Percentiles rank a stretch among this genome's conserved stretches.
phyloP scores from a whole-genome alignment of 2,888 invertebrate species.

The Metacarcinus magister region DNA sequence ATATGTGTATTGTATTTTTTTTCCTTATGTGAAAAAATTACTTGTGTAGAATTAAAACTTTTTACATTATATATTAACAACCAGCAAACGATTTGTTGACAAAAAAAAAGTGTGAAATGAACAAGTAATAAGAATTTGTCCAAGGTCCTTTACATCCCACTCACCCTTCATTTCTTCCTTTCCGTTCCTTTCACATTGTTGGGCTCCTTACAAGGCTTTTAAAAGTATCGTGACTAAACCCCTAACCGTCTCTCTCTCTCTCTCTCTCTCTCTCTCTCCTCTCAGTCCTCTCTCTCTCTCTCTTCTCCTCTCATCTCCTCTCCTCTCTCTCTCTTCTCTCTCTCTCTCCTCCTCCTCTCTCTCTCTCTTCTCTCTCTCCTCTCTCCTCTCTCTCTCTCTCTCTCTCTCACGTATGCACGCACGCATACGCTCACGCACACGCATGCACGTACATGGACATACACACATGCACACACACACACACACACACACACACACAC shows the following conservation, averaged over 20 bases:
- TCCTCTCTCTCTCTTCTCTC: constrained; percentile 12
- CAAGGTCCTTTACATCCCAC: no score
- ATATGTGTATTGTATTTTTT: not conserved
- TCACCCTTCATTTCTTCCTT: no score
- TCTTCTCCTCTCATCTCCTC: not conserved
- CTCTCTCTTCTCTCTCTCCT: not conserved
- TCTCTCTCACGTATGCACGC: not conserved
- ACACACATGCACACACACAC: no score
- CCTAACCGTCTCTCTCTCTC: not conserved
- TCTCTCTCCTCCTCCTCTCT: not conserved
- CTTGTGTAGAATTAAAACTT: no score
- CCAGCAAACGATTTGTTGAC: no score
- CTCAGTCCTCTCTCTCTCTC: not conserved
- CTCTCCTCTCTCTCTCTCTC: constrained; percentile 26
- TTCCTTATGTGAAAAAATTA: not conserved
- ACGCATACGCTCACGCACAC: no score
- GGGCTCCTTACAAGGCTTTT: not conserved
- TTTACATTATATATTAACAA: not conserved
- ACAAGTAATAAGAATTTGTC: not conserved
- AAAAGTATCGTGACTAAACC: not conserved
- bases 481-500: not conserved
- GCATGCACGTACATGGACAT: no score
- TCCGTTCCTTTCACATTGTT: no score
- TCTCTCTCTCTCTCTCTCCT: constrained; percentile 28
- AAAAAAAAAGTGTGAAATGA: not conserved